Conservation (phyloP, 2,113 vertebrate species). For the Urocolius indicus region DNA sequence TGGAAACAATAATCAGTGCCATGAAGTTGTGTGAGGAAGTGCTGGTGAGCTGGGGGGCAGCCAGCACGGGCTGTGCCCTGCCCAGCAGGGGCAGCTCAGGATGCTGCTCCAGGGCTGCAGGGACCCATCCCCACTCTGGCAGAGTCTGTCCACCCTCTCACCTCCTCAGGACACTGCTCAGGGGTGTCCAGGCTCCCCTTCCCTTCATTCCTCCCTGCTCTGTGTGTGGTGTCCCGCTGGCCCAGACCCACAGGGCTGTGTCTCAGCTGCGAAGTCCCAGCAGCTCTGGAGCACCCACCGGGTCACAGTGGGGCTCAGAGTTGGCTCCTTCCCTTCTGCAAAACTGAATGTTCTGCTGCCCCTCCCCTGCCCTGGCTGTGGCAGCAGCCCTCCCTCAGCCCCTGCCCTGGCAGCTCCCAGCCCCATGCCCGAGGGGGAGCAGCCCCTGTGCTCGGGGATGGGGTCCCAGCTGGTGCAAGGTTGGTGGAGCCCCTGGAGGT, state of each 20-base stretch:
- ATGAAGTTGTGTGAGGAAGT: accelerated
- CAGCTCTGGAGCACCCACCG: background rate
- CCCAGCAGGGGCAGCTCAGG: accelerated
- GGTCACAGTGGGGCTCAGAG: background rate
- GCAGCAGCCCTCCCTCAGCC: background rate
- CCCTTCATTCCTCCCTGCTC: background rate
- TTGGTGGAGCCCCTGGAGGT: background rate
- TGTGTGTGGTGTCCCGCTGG: background rate
- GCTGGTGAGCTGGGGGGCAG: accelerated
- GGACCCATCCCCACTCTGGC: accelerated
- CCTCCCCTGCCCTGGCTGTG: background rate
- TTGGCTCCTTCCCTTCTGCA: background rate
- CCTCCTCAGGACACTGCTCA: background rate
- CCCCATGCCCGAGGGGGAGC: too few relatives aligned
- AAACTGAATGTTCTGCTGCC: background rate
- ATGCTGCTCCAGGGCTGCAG: background rate
- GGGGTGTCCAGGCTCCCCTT: background rate
- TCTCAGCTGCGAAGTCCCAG: background rate
- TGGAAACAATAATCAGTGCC: accelerated
- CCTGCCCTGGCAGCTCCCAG: too few relatives aligned
- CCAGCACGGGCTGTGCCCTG: accelerated
- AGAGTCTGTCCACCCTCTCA: background rate
- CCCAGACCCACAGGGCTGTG: background rate
- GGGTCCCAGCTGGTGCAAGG: too few relatives aligned
- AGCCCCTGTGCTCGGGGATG: too few relatives aligned